Evolutionary conservation across 1,140 invertebrate species (phyloP).

Genomic region (Episyrphus balteatus): DNA sequence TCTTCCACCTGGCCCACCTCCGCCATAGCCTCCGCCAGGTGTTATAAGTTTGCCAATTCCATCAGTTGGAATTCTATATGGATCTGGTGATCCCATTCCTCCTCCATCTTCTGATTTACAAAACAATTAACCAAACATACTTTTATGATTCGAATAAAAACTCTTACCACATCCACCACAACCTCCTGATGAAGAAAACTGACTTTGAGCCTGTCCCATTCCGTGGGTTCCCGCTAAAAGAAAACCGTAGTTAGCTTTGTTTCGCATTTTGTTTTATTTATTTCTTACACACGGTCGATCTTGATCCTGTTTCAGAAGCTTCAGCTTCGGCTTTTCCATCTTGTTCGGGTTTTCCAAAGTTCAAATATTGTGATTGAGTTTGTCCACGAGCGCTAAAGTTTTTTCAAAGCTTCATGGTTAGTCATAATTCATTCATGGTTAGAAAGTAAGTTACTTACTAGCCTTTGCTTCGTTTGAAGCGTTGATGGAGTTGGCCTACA

Average conservation of each 20-base stretch:
- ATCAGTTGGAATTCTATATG: background rate
- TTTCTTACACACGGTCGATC: slow-evolving; percentile 61
- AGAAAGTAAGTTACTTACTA: slow-evolving; percentile 18
- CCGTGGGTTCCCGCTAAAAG: slow-evolving; percentile 53
- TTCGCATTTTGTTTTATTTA: background rate
- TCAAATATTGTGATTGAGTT: slow-evolving; percentile 71
- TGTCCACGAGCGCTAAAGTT: slow-evolving; percentile 46
- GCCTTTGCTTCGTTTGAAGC: slow-evolving; percentile 25
- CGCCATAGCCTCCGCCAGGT: too few relatives aligned
- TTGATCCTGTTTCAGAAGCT: slow-evolving; percentile 56
- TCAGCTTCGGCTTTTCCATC: slow-evolving; percentile 67
- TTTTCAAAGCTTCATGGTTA: background rate
- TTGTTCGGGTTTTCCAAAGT: slow-evolving; percentile 46
- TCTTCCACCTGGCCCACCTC: background rate
- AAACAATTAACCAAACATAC: background rate
- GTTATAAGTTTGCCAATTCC: too few relatives aligned
- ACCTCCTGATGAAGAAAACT: slow-evolving; percentile 43
- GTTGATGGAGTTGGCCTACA: slow-evolving; percentile 7
- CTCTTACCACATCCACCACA: slow-evolving; percentile 38
- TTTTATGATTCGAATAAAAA: background rate
- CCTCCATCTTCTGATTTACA: too few relatives aligned
- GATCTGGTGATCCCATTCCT: slow-evolving; percentile 5
- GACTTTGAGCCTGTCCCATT: slow-evolving; percentile 73
- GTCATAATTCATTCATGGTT: background rate
- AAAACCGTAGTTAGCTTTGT: background rate